Percentiles rank a stretch among this genome's conserved stretches.
Evolutionary conservation across 2,888 invertebrate species (phyloP).

Genomic region (Lymantria monacha): DNA sequence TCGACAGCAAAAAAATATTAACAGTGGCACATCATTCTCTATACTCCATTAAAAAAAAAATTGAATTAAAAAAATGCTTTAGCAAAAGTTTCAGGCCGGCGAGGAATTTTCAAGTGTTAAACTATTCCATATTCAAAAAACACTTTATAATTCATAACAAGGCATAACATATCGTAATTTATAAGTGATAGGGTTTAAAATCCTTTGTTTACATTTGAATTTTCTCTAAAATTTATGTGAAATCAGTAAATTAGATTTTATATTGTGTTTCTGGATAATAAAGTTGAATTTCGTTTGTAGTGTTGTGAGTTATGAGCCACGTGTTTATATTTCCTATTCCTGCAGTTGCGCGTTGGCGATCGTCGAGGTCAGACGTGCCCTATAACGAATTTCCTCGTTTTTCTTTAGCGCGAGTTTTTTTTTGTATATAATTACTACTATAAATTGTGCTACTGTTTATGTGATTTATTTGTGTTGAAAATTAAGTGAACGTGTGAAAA

Average conservation of each 20-base stretch:
- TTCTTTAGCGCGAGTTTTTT: constrained; percentile 28
- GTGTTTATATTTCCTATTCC: constrained; percentile 62
- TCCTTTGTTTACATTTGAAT: constrained; percentile 15
- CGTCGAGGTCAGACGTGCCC: constrained; percentile 46
- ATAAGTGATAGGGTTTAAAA: constrained; percentile 26
- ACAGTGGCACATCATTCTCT: no score
- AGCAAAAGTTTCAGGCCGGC: constrained; percentile 40
- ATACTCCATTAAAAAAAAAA: no score
- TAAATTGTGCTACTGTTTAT: constrained; percentile 4
- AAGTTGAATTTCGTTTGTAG: constrained; percentile 16
- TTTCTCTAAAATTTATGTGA: background rate
- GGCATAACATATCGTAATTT: constrained; percentile 16
- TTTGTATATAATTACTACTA: constrained; percentile 4
- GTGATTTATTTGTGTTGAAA: constrained; percentile 8
- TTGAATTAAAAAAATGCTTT: background rate
- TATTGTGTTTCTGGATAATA: constrained; percentile 6
- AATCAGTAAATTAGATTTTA: constrained; percentile 1
- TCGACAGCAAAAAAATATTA: no score
- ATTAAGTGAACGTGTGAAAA: constrained; percentile 7
- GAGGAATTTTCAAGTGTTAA: constrained; percentile 42
- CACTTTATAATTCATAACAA: constrained; percentile 19
- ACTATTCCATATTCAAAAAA: constrained; percentile 47
- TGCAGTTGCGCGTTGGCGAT: constrained; percentile 55
- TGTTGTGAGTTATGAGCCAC: constrained; percentile 34
- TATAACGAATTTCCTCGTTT: constrained; percentile 35